Conservation (phyloP, 2,888 invertebrate species). For the Lepidonotus clava region DNA sequence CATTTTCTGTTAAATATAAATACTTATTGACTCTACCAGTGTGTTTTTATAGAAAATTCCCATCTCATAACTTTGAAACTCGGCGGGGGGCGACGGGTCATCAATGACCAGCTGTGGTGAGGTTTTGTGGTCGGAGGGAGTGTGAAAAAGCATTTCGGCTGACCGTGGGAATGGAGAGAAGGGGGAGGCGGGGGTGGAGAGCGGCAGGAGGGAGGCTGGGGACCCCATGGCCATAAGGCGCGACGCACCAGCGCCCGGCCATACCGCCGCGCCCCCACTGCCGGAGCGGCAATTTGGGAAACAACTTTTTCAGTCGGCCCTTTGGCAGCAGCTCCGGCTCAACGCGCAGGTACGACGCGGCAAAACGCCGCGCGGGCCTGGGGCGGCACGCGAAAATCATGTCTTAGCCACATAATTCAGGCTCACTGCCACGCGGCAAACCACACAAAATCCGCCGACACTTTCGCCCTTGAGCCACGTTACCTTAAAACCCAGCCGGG, state of each 20-base stretch:
- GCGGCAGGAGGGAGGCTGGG: background rate
- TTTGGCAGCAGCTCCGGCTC: too few species aligned
- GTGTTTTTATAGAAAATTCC: background rate
- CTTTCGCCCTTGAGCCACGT: too few species aligned
- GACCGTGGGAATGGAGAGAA: background rate
- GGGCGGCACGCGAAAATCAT: too few species aligned
- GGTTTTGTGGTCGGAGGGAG: background rate
- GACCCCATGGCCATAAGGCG: conserved; percentile 9
- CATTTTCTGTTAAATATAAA: background rate
- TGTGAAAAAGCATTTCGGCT: too few species aligned
- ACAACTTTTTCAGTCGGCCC: conserved; percentile 5
- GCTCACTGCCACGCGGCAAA: too few species aligned
- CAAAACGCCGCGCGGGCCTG: too few species aligned
- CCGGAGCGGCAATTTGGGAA: conserved; percentile 2
- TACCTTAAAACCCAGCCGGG: too few species aligned
- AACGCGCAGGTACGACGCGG: too few species aligned
- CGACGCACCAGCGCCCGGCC: background rate
- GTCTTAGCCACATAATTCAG: too few species aligned
- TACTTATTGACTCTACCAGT: background rate
- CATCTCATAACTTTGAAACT: background rate
- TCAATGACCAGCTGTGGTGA: conserved; percentile 2
- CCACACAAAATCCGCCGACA: too few species aligned
- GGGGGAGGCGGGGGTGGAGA: background rate
- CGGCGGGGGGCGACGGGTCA: background rate
- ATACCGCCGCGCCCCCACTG: conserved; percentile 32